Percentiles rank a stretch among this genome's conserved stretches.
These are phyloP conservation scores for Dasypolia templi DNA, from an alignment of 2,888 invertebrate genomes.

Conservation along the genomic window DNA sequence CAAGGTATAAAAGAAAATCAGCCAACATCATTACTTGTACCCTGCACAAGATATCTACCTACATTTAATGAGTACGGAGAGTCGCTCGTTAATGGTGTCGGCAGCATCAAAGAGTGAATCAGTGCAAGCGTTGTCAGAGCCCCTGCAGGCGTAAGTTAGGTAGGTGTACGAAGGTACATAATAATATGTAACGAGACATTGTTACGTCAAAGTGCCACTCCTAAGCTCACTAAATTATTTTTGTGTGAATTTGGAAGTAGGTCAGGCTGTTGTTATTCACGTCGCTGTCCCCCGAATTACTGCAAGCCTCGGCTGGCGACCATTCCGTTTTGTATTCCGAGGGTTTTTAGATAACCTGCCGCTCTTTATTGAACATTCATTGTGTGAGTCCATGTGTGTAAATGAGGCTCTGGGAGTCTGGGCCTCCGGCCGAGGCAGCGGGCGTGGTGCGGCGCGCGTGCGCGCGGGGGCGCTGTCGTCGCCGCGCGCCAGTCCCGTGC, in stretches of 20 bases:
- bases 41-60: background rate
- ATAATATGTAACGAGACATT: slow-evolving; percentile 70
- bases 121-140: slow-evolving; percentile 34
- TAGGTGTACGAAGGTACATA: slow-evolving; percentile 50
- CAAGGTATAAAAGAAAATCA: slow-evolving; percentile 3
- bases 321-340: slow-evolving; percentile 69
- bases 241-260: slow-evolving; percentile 80
- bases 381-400: slow-evolving; percentile 77
- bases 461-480: slow-evolving; percentile 84
- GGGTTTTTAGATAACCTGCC: slow-evolving; percentile 71
- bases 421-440: slow-evolving; percentile 60
- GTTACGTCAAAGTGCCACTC: slow-evolving; percentile 81
- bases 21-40: background rate
- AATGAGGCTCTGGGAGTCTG: slow-evolving; percentile 76
- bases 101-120: slow-evolving; percentile 16
- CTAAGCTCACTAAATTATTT: slow-evolving; percentile 82
- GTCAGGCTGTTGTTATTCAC: slow-evolving; percentile 78
- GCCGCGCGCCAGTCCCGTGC: slow-evolving; percentile 82
- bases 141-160: slow-evolving; percentile 42
- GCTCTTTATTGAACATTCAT: slow-evolving; percentile 72
- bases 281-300: slow-evolving; percentile 64
- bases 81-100: slow-evolving; percentile 20
- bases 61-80: background rate
- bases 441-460: slow-evolving; percentile 72
- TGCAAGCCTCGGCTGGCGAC: slow-evolving; percentile 65